A percentile compares a stretch with the other conserved stretches of the same genome.
Evolutionary conservation across 2,888 invertebrate species (phyloP).

Genomic region (Agriopis aurantiaria): DNA sequence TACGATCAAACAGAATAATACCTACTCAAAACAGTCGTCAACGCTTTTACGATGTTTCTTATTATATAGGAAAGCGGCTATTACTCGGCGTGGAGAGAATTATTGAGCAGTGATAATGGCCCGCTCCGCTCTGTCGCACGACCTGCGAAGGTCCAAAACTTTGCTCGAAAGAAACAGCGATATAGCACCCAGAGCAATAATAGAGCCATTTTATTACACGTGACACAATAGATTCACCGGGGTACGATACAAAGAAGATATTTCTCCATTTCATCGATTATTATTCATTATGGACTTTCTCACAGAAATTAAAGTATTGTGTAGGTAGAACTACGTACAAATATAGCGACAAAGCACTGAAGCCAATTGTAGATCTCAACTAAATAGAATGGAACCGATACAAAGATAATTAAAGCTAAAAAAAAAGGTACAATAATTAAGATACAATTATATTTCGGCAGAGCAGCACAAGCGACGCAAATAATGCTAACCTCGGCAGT

Average conservation of each 20-base stretch:
- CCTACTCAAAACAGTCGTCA: slow-evolving; percentile 30
- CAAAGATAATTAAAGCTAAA: too few species aligned
- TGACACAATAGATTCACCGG: slow-evolving; percentile 18
- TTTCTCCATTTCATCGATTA: background rate
- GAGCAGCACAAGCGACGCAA: too few species aligned
- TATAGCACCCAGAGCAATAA: slow-evolving; percentile 18
- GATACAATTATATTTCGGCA: too few species aligned
- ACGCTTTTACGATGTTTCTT: slow-evolving; percentile 30
- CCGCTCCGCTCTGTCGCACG: slow-evolving; percentile 8
- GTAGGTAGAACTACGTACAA: background rate
- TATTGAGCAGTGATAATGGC: slow-evolving; percentile 19
- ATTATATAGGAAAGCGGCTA: slow-evolving; percentile 1
- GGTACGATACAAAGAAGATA: slow-evolving; percentile 13
- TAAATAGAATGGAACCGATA: too few species aligned
- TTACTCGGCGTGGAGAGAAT: slow-evolving; percentile 25
- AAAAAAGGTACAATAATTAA: too few species aligned
- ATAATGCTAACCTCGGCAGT: too few species aligned
- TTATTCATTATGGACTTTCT: background rate
- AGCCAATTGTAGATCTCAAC: too few species aligned
- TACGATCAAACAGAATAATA: slow-evolving; percentile 22
- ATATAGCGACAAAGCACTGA: too few species aligned
- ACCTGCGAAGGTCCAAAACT: slow-evolving; percentile 13
- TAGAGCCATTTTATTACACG: slow-evolving; percentile 5
- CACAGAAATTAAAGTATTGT: background rate
- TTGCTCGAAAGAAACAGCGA: slow-evolving; percentile 4